A percentile compares a stretch with the other conserved stretches of the same genome.
phyloP scores from a whole-genome alignment of 2,797 vertebrate genomes.

The Salarias fasciatus region DNA sequence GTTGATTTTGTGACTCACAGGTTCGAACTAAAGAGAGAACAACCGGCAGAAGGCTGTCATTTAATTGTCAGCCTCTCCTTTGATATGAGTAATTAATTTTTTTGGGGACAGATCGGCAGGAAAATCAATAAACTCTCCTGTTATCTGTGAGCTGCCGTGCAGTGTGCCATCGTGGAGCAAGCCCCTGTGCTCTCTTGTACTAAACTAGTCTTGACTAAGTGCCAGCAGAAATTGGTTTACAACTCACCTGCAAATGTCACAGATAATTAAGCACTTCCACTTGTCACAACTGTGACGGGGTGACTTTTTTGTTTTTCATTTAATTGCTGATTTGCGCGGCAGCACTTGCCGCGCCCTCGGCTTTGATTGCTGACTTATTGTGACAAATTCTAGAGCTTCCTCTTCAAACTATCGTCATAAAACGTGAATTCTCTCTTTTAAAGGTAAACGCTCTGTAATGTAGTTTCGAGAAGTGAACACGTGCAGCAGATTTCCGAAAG shows the following conservation, averaged over 20 bases:
- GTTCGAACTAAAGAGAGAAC: neutral
- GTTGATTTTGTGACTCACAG: neutral
- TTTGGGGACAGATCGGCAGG: no score
- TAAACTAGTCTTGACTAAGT: constrained; percentile 7
- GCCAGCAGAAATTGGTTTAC: constrained; percentile 24
- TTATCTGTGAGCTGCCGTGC: constrained; percentile 1
- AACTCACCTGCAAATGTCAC: constrained; percentile 45
- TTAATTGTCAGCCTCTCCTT: neutral
- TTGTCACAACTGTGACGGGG: constrained; percentile 33
- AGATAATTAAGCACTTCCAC: constrained; percentile 30
- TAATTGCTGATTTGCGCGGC: constrained; percentile 9
- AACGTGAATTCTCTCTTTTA: constrained; percentile 3
- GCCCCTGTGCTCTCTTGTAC: constrained; percentile 7
- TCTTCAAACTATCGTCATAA: neutral
- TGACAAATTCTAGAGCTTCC: constrained; percentile 16
- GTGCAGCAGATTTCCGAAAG: neutral
- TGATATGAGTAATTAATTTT: neutral
- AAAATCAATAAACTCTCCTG: neutral
- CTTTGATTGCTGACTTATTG: constrained; percentile 7
- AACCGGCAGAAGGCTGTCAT: neutral
- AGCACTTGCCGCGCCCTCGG: constrained; percentile 3
- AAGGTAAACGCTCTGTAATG: neutral
- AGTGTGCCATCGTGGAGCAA: neutral
- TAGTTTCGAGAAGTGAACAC: neutral
- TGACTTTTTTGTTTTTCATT: constrained; percentile 23